Evolutionary conservation across 2,888 invertebrate genomes (phyloP).

Genomic region (Eustalomyia histrio): DNA sequence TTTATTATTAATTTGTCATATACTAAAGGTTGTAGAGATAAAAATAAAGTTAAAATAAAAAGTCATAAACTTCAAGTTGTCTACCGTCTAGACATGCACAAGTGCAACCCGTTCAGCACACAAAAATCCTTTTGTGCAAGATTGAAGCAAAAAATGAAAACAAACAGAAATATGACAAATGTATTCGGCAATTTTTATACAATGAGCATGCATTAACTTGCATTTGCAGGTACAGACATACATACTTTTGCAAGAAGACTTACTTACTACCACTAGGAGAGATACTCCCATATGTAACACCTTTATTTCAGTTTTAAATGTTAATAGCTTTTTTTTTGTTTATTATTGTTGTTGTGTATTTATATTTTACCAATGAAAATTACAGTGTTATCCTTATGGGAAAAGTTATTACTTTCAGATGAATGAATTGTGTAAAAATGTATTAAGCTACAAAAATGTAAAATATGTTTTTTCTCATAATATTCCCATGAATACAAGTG

Average conservation of each 20-base stretch:
- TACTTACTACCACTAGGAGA: neutral
- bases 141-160: conserved; percentile 36
- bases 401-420: conserved; percentile 55
- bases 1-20: conserved; percentile 66
- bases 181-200: conserved; percentile 51
- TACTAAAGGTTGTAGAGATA: conserved; percentile 31
- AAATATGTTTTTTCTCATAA: neutral
- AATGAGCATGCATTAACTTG: conserved; percentile 51
- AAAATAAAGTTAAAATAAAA: conserved; percentile 58
- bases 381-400: conserved; percentile 47
- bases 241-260: too few species aligned
- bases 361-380: neutral
- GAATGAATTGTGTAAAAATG: conserved; percentile 48
- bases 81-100: conserved; percentile 64
- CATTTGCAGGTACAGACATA: conserved; percentile 37
- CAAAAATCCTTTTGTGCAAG: conserved; percentile 56
- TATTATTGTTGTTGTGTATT: neutral
- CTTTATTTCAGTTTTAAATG: conserved; percentile 43
- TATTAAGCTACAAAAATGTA: conserved; percentile 51
- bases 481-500: conserved; percentile 25
- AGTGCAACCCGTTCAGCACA: conserved; percentile 55
- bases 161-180: conserved; percentile 57
- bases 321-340: conserved; percentile 29
- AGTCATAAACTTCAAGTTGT: conserved; percentile 65
- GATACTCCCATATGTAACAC: conserved; percentile 53